Evolutionary conservation across 1,140 invertebrate species (phyloP), one percentile per base, ranked within the genome.

Genomic region (Thrips palmi): DNA sequence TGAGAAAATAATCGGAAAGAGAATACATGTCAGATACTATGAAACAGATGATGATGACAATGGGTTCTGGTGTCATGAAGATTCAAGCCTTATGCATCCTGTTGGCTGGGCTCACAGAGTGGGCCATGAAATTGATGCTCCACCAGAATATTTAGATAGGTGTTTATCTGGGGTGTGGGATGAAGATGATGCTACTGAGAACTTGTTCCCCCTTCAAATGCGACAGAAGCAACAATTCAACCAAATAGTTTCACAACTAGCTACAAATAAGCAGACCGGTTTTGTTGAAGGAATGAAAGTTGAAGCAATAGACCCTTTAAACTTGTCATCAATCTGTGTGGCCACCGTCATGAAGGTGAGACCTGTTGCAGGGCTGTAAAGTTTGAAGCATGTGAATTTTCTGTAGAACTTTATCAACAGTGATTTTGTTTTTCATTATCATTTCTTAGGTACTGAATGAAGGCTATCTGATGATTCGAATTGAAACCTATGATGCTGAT

Each of bases 51-150:
- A 72, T 1, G 71, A 76, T 33, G 78, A 80, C 49, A 69, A 73
- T 50, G 85, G 79, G 5, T 96, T 96, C 58, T 97, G 89, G 89
- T 94, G 87, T 51, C 89, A 96, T 47, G 85, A 92, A 57, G 81
- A 88, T 52, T 93, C 88, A 0, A 80, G 86, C 0, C 63, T 96
- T 4, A 85, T 97, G 42, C 91, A 97, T 63, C 86, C 84, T 3
- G 80, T 93, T 2, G 91, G 91, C 11, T 97, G 92, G 92, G 85
- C 89, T 0, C 67, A 65, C 42, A 55, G 77, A 55, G 57, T 77
- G 49, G 70, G 86, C 56, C 91, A 96, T 52, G 71, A 74, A 28
- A 63, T 97, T 8, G 75, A 81, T 32, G 84, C 86, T 1, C 80
- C 83, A 12, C 60, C 70, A 23, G 70, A 70, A 32, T 89, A 88